Percentiles rank a stretch among this genome's conserved stretches.
Evolutionary conservation across 2,797 vertebrate genomes (phyloP).

Genomic region (Garrulus glandarius): DNA sequence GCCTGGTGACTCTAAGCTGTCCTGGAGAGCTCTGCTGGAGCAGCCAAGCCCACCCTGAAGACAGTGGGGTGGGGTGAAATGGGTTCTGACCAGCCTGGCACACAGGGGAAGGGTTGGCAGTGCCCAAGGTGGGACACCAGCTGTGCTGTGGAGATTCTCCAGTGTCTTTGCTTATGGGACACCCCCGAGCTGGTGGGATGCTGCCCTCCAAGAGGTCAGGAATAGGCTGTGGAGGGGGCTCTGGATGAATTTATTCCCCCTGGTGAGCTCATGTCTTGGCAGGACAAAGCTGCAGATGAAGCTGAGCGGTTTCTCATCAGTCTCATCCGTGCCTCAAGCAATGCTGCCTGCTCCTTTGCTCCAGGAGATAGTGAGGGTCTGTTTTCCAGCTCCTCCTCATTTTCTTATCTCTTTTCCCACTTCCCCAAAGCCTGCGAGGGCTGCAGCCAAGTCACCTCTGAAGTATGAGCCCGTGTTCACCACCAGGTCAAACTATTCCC

Average conservation of each 20-base stretch:
- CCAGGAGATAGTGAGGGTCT: not conserved
- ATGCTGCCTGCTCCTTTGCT: not conserved
- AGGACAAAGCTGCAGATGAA: not conserved
- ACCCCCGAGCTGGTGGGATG: rapidly evolving
- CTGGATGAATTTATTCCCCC: not conserved
- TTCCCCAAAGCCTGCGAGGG: not conserved
- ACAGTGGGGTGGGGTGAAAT: not conserved
- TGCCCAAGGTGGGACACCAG: not conserved
- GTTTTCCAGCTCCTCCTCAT: not conserved
- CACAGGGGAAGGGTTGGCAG: not conserved
- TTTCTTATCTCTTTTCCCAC: not conserved
- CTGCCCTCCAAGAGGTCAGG: not conserved
- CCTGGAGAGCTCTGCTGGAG: not conserved
- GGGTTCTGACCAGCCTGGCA: not conserved
- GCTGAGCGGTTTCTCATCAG: not conserved
- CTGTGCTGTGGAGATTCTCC: not conserved
- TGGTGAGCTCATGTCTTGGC: not conserved
- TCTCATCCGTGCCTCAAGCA: not conserved
- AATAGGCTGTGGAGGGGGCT: not conserved
- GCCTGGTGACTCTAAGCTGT: not conserved
- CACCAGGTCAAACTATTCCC: not conserved
- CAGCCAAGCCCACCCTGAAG: not conserved
- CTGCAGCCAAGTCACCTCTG: not conserved
- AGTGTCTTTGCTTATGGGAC: not conserved
- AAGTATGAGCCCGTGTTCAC: not conserved